A percentile compares a stretch with the other conserved stretches of the same genome.
These are phyloP conservation scores for Rachycentron canadum DNA, from an alignment of 2,797 vertebrate genomes.

Conservation along the genomic window DNA sequence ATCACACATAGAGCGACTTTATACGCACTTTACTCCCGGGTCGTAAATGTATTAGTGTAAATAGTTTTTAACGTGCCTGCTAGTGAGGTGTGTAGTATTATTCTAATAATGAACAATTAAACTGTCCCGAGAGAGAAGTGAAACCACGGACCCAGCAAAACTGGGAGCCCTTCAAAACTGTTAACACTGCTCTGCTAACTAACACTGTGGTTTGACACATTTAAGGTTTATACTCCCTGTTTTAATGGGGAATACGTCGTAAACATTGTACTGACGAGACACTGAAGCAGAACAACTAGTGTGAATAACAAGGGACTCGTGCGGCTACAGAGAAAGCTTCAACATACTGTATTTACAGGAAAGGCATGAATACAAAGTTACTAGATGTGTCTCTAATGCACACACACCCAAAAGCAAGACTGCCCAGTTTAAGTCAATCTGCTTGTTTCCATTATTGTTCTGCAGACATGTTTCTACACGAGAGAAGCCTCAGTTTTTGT, in stretches of 20 bases:
- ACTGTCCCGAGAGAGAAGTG: not conserved
- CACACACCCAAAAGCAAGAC: not conserved
- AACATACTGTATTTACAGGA: not conserved
- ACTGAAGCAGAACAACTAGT: no score
- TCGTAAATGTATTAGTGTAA: not conserved
- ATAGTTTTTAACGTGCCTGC: not conserved
- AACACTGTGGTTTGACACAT: not conserved
- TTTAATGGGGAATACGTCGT: not conserved
- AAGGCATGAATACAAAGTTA: not conserved
- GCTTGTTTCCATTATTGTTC: no score
- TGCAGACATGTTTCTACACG: not conserved
- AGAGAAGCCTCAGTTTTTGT: not conserved
- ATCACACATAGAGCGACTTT: accelerated
- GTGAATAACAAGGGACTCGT: no score
- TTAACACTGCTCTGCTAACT: not conserved
- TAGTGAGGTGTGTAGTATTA: not conserved
- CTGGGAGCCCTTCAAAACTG: not conserved
- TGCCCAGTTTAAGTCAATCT: no score
- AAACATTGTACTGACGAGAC: not conserved
- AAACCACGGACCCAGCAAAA: not conserved
- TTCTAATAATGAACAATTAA: not conserved
- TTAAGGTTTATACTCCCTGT: no score
- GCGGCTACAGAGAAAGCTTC: not conserved
- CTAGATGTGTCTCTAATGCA: not conserved
- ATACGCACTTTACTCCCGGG: not conserved